A percentile compares a stretch with the other conserved stretches of the same genome.
These are phyloP conservation scores for Sphaerophoria taeniata DNA, from an alignment of 2,888 invertebrate species.

Conservation along the genomic window DNA sequence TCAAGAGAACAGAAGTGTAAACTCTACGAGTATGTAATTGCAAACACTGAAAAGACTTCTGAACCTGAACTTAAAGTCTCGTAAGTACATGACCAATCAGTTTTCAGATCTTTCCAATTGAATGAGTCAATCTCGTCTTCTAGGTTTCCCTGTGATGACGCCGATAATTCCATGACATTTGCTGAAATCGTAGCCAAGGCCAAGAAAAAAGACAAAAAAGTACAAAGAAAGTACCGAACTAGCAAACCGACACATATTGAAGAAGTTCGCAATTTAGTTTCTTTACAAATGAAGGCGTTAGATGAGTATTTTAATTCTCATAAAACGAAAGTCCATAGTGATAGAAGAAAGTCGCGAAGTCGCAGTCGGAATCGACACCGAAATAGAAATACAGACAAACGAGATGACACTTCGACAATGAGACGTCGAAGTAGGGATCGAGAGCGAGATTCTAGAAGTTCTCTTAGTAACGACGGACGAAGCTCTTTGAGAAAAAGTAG, in stretches of 20 bases:
- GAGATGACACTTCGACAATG: neutral
- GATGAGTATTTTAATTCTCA: constrained; percentile 75
- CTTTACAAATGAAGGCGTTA: constrained; percentile 81
- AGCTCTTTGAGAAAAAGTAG: constrained; percentile 6
- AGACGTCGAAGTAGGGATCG: constrained; percentile 13
- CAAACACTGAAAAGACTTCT: constrained; percentile 75
- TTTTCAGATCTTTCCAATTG: too few species aligned
- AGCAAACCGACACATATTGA: constrained; percentile 80
- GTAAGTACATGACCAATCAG: constrained; percentile 72
- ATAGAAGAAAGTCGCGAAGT: constrained; percentile 25
- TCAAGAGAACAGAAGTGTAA: constrained; percentile 76
- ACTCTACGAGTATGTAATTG: constrained; percentile 79
- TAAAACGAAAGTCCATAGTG: neutral
- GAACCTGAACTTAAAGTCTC: constrained; percentile 75
- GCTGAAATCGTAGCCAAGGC: constrained; percentile 79
- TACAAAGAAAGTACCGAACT: constrained; percentile 79
- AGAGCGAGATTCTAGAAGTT: neutral
- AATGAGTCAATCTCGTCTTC: neutral
- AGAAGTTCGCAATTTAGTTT: constrained; percentile 79
- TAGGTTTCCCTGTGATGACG: constrained; percentile 62
- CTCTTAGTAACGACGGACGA: constrained; percentile 8
- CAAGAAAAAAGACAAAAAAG: constrained; percentile 77
- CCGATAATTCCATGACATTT: constrained; percentile 76
- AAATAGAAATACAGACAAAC: constrained; percentile 20
- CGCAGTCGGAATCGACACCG: constrained; percentile 26